Evolutionary conservation across 2,888 invertebrate genomes (phyloP).

Genomic region (Rhaphigaster nebulosa): DNA sequence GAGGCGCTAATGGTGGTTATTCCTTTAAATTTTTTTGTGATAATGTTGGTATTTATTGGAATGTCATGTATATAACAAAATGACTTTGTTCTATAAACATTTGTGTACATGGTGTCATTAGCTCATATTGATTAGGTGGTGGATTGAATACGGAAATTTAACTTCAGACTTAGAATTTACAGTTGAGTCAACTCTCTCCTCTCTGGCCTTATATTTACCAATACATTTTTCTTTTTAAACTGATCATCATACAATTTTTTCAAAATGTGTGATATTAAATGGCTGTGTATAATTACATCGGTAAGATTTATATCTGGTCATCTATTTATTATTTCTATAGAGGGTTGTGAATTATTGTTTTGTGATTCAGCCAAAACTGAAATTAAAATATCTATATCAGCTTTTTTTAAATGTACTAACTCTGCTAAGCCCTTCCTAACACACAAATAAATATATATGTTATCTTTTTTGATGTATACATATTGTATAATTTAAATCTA

Average conservation of each 20-base stretch:
- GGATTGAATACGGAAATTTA: not conserved
- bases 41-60: constrained; percentile 49
- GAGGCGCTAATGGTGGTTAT: constrained; percentile 54
- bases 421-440: too few species aligned
- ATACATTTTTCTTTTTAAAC: not conserved
- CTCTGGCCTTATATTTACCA: not conserved
- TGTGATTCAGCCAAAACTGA: not conserved
- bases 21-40: constrained; percentile 52
- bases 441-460: not conserved
- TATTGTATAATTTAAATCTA: not conserved
- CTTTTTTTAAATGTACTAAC: too few species aligned
- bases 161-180: not conserved
- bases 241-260: constrained; percentile 7
- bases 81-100: constrained; percentile 9
- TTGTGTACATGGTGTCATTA: constrained; percentile 27
- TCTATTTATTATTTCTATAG: not conserved
- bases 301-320: constrained; percentile 57
- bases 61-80: constrained; percentile 41
- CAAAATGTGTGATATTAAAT: constrained; percentile 61
- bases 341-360: constrained; percentile 15
- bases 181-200: not conserved
- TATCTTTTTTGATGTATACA: not conserved
- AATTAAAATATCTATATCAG: not conserved
- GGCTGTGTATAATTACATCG: constrained; percentile 60
- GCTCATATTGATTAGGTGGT: constrained; percentile 53